Evolutionary conservation across 1,140 invertebrate species (phyloP).

Genomic region (Habropoda laboriosa): DNA sequence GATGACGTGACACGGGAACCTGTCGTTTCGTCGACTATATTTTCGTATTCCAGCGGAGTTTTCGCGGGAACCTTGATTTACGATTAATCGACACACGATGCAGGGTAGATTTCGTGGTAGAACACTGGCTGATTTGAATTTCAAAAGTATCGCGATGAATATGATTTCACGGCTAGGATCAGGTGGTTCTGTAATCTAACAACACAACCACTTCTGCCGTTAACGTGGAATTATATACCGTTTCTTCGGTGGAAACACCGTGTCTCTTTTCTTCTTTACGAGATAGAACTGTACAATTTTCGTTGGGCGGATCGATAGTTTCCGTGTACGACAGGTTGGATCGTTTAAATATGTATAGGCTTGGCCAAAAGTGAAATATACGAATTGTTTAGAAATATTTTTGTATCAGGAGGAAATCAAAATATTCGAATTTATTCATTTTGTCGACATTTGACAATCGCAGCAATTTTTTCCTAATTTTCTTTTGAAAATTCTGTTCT

Average conservation of each 20-base stretch:
- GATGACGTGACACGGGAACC: background rate
- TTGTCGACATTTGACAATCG: no score
- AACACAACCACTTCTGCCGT: constrained; percentile 36
- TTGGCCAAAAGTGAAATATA: no score
- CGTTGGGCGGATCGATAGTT: background rate
- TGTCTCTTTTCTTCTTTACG: background rate
- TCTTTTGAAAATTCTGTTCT: no score
- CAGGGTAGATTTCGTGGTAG: background rate
- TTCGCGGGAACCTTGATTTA: constrained; percentile 20
- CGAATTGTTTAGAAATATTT: no score
- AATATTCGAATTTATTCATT: no score
- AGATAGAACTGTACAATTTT: constrained; percentile 19
- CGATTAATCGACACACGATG: constrained; percentile 20
- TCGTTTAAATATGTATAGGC: no score
- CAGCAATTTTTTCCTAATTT: no score
- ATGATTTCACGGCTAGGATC: constrained; percentile 14
- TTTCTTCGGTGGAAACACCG: background rate
- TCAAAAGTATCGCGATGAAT: constrained; percentile 37
- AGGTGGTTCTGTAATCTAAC: constrained; percentile 12
- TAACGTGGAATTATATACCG: constrained; percentile 28
- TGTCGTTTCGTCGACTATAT: background rate
- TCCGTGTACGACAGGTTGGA: background rate
- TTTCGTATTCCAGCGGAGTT: background rate
- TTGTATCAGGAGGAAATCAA: no score
- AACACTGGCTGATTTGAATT: constrained; percentile 40